Base-by-base conservation (phyloP, 2,113 vertebrate genomes). In the Maccullochella peelii region DNA sequence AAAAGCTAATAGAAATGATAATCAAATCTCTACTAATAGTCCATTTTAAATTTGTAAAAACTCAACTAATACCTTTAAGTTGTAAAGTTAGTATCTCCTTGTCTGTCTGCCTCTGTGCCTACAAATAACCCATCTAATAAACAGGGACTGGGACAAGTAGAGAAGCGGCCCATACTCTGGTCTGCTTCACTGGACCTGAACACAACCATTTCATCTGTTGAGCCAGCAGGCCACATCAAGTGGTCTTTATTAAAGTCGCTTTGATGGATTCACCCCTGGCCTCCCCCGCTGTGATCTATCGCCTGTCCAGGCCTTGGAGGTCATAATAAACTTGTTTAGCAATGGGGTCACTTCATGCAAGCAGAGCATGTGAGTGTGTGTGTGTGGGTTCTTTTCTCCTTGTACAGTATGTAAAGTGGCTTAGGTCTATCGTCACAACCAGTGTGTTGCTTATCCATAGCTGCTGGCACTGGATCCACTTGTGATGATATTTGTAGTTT, bases 311-410 rank as follows among this genome's bases (percentile, higher is more conserved):
- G 81, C 88, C 71, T 80, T 88, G 91, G 90, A 94, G 93, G 90
- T 89, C 73, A 33, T 93, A 91, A 94, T 94, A 93, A 95, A 94
- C 92, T 84, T 92, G 90, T 91, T 93, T 91, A 91, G 86, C 83
- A 83, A 73, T 44, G 83, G 80, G 84, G 85, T 80, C 84, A 83
- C 78, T 62, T 78, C 86, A 86, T 91, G 80, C 77, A 79, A 80
- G 79, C 75, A 49, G 63, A 68, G 78, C 40, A 14, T 36, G 61
- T 61, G 77, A 0, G 18, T 65, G 18, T 50, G 42, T 72, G 65
- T 23, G 10, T 73, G 79, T 33, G 44, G 10, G 15, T 33, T 52
- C 25, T 33, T 77, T 55, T 62, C 20, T 44, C 61, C 68, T 63
- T 40, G 52, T 57, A 71, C 30, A 54, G 70, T 73, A 15, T 30